Evolutionary conservation across 2,888 invertebrate genomes (phyloP), one percentile per base, ranked within the genome.

Genomic region (Tetropium fuscum): DNA sequence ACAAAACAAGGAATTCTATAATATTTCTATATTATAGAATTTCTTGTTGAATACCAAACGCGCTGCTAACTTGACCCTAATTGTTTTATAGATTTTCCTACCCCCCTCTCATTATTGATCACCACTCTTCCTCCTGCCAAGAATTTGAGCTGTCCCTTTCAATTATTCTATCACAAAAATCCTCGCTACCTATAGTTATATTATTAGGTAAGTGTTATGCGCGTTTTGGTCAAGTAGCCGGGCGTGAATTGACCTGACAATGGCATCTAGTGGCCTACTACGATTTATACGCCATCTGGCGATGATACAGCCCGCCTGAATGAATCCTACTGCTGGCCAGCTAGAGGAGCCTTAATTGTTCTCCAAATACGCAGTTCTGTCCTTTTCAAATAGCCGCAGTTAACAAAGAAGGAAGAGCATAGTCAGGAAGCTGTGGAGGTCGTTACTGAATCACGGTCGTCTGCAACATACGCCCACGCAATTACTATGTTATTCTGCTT

Each of bases 221-320:
- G 61, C 61, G 49, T 55, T 58, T 63, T 53, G 60, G 68, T 64
- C 68, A 66, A 69, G 66, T 63, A 62, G 66, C 53, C 53, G 58
- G 66, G 65, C 56, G 58, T 61, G 61, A 61, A 60, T 62, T 66
- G 71, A 70, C 66, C 81, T 81, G 80, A 63, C 71, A 70, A 69
- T 79, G 81, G 77, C 81, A 79, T 79, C 78, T 77, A 80, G 79
- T 80, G 76, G 78, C 75, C 73, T 69, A 68, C 71, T 64, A 72
- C 76, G 78, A 80, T 81, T 80, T 81, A 81, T 81, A 77, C 75
- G 78, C 78, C 80, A 80, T 80, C 81, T 81, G 79, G 71, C 73
- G 70, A 69, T 78, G 78, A 79, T 75, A 72, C 66, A 55, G 51
- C 43, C 65, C 68, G 64, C 65, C 67, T 66, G 63, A 59, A 60